Conservation (phyloP, 2,113 vertebrate genomes). For the Alectura lathami region DNA sequence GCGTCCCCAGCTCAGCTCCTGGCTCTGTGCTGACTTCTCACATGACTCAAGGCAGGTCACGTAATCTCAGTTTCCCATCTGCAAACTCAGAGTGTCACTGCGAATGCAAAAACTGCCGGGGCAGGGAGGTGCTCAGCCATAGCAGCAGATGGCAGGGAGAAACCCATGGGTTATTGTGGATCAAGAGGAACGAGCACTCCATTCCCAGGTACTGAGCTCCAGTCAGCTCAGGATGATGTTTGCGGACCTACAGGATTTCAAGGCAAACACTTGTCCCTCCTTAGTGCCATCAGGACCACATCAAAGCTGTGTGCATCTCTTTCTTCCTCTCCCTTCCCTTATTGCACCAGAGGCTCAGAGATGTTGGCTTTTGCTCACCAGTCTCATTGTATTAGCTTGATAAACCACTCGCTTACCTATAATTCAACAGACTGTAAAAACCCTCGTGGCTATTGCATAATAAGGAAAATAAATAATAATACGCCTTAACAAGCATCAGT, state of each 20-base stretch:
- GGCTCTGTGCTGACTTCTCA: background rate
- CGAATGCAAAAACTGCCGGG: background rate
- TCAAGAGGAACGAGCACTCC: background rate
- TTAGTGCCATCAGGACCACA: constrained; percentile 16
- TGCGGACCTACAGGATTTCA: background rate
- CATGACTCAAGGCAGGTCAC: background rate
- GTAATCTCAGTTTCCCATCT: background rate
- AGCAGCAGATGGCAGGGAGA: background rate
- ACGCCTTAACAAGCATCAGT: constrained; percentile 29
- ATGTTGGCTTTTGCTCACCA: background rate
- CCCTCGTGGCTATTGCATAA: constrained; percentile 45
- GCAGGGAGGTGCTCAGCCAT: background rate
- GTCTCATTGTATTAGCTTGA: constrained; percentile 61
- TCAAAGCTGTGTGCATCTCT: constrained; percentile 7
- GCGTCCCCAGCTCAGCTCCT: background rate
- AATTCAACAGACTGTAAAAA: constrained; percentile 51
- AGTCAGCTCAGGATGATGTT: background rate
- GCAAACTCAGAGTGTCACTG: background rate
- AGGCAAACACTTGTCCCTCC: background rate
- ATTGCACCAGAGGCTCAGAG: constrained; percentile 39
- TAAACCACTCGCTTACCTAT: constrained; percentile 49
- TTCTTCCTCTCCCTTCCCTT: constrained; percentile 17
- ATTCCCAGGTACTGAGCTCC: background rate
- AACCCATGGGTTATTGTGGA: background rate
- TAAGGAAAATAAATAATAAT: constrained; percentile 61